Percentiles rank a stretch among this genome's conserved stretches.
These are phyloP conservation scores for Empidonax alnorum DNA, from an alignment of 2,113 vertebrate species.

Conservation along the genomic window DNA sequence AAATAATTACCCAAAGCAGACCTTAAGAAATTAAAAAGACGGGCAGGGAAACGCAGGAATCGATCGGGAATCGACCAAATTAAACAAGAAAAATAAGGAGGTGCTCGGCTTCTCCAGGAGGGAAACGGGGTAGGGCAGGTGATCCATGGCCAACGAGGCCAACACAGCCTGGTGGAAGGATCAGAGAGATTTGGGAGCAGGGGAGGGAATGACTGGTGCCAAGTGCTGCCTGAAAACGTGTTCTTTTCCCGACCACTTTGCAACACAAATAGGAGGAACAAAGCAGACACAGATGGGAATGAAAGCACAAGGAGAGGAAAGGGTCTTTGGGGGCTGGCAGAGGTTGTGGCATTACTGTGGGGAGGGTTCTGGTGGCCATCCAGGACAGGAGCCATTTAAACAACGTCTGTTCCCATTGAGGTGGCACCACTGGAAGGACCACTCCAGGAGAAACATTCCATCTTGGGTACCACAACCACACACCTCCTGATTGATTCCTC, in stretches of 20 bases:
- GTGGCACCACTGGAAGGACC: not conserved
- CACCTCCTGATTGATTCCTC: not conserved
- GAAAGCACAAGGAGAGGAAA: not conserved
- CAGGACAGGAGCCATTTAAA: not conserved
- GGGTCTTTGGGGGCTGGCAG: not conserved
- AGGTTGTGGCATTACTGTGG: too few species aligned
- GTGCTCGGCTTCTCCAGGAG: not conserved
- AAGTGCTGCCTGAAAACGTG: not conserved
- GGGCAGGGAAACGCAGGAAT: not conserved
- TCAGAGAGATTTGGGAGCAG: not conserved
- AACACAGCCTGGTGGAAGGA: not conserved
- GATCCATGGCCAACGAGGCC: fast-evolving
- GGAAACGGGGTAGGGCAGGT: fast-evolving
- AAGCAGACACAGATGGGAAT: not conserved
- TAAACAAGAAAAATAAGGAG: not conserved
- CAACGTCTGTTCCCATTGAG: fast-evolving
- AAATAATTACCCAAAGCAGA: not conserved
- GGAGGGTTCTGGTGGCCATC: not conserved
- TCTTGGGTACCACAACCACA: fast-evolving
- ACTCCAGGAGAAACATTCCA: not conserved
- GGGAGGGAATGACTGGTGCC: not conserved
- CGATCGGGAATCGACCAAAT: not conserved
- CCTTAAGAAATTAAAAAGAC: not conserved
- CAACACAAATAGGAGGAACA: not conserved
- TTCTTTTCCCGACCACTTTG: not conserved